Base-by-base conservation (phyloP, 2,888 invertebrate genomes). In the Pammene fasciana region DNA sequence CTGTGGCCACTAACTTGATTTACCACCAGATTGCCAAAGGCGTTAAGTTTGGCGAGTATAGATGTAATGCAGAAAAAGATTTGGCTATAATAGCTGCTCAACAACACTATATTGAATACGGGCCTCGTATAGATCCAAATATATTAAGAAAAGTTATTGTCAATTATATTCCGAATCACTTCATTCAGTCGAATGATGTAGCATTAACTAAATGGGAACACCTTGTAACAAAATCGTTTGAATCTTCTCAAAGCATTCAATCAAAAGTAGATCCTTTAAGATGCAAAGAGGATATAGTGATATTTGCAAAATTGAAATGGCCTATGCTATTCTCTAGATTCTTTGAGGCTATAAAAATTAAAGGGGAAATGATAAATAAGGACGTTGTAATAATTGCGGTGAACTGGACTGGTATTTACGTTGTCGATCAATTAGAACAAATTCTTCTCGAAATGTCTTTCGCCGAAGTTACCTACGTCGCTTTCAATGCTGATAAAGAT, bases 261-360 rank as follows among this genome's bases (percentile, higher is more conserved):
- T 95, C 95, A 64, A 92, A 93, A 76, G 89, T 94, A 26, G 94
- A 96, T 59, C 90, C 94, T 5, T 84, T 94, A 34, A 94, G 95
- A 76, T 97, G 97, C 26, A 97, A 97, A 86, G 97, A 97, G 86
- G 97, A 98, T 82, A 96, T 99, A 65, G 98, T 98, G 0, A 95
- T 96, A 78, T 98, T 96, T 86, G 97, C 98, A 1, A 97, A 97
- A 90, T 93, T 96, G 72, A 97, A 97, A 76, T 99, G 99, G 99
- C 98, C 98, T 0, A 95, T 99, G 86, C 91, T 98, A 7, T 99
- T 99, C 86, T 98, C 98, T 0, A 94, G 97, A 81, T 98, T 98
- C 86, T 99, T 97, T 81, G 99, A 99, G 91, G 98, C 97, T 0
- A 93, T 96, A n/a, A 96, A 96, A 82, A 87, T 94, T 57, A 95